A percentile compares a stretch with the other conserved stretches of the same genome.
phyloP scores from a whole-genome alignment of 2,113 vertebrate genomes.

The Centropristis striata region DNA sequence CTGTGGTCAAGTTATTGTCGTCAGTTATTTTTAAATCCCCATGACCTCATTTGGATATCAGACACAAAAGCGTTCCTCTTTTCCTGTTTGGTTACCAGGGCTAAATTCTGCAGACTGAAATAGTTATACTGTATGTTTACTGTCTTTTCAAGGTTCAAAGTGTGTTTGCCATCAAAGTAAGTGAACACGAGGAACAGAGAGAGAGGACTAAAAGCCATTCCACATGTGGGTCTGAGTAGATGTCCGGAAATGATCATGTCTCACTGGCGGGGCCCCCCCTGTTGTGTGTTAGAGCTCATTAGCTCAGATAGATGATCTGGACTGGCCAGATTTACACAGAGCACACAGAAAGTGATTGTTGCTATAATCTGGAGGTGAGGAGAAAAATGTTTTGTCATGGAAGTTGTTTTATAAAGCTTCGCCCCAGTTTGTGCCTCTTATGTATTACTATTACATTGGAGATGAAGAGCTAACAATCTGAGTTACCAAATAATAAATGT shows the following conservation, averaged over 20 bases:
- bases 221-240: slow-evolving; percentile 30
- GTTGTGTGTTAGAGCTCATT: slow-evolving; percentile 33
- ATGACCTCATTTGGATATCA: slow-evolving; percentile 65
- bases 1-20: slow-evolving; percentile 70
- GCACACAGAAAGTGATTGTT: neutral
- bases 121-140: neutral
- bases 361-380: slow-evolving; percentile 4
- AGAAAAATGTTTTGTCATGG: neutral
- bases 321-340: neutral
- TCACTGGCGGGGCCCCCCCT: neutral
- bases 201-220: slow-evolving; percentile 17
- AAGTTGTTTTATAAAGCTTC: neutral
- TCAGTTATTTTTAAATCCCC: slow-evolving; percentile 65
- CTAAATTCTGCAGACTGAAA: neutral
- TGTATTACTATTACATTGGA: neutral
- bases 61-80: slow-evolving; percentile 38
- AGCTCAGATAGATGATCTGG: slow-evolving; percentile 30
- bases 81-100: slow-evolving; percentile 26
- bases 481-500: neutral
- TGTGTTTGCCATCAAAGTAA: slow-evolving; percentile 12
- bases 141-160: neutral
- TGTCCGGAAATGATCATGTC: neutral
- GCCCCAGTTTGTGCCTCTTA: neutral
- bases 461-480: neutral
- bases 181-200: neutral